Conservation (phyloP, 2,113 vertebrate species). For the Epinephelus lanceolatus region DNA sequence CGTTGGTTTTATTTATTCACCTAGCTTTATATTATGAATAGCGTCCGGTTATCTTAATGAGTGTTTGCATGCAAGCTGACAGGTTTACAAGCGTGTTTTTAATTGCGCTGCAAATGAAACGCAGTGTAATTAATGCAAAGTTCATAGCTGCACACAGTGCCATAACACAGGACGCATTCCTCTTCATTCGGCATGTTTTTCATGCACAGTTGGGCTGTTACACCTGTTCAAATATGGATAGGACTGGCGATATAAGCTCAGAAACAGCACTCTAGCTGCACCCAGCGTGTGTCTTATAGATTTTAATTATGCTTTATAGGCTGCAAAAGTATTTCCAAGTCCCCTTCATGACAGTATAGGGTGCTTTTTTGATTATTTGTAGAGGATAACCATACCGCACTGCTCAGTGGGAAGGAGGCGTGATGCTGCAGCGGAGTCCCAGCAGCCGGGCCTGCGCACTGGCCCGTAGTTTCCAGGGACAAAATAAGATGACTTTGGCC, state of each 20-base stretch:
- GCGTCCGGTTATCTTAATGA: not conserved
- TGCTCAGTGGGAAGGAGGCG: constrained; percentile 55
- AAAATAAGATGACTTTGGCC: constrained; percentile 59
- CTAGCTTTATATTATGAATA: fast-evolving
- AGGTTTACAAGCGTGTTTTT: not conserved
- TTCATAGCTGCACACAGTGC: not conserved
- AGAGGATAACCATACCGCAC: constrained; percentile 35
- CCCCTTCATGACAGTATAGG: not conserved
- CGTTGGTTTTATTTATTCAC: not conserved
- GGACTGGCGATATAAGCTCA: not conserved
- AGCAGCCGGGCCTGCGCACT: constrained; percentile 71
- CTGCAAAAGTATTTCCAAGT: not conserved
- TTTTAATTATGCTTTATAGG: not conserved
- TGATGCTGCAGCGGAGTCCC: constrained; percentile 75
- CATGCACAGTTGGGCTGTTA: constrained; percentile 4
- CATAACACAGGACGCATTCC: not conserved
- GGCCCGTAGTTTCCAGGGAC: constrained; percentile 47
- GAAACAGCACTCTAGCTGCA: not conserved
- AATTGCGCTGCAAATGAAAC: not conserved
- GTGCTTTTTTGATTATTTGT: not conserved
- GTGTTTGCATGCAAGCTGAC: constrained; percentile 25
- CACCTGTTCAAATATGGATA: constrained; percentile 61
- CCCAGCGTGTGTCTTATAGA: not conserved
- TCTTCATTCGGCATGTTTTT: not conserved
- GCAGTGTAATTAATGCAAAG: not conserved